Evolutionary conservation across 2,797 vertebrate species (phyloP).

Genomic region (Phaenicophaeus curvirostris): DNA sequence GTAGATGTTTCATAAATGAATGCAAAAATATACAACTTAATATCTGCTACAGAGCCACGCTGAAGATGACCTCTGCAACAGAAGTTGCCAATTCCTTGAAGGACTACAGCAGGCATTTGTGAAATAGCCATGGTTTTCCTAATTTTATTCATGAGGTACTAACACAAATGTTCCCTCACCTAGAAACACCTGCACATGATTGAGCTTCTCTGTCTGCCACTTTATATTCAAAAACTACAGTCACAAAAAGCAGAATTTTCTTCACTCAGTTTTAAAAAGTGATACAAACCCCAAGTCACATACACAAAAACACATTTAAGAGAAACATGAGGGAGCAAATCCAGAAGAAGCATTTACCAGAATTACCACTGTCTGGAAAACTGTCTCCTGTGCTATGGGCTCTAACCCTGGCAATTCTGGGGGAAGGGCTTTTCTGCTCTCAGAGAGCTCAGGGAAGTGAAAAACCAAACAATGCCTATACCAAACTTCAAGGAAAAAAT

Average conservation of each 20-base stretch:
- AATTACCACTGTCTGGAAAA: not conserved
- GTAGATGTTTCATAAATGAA: not conserved
- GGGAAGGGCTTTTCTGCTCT: not conserved
- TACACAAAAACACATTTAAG: not conserved
- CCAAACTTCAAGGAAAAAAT: not conserved
- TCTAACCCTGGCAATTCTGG: not conserved
- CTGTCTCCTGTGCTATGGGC: not conserved
- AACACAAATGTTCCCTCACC: not conserved
- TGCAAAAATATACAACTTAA: not conserved
- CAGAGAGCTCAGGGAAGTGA: not conserved
- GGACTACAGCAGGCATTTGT: not conserved
- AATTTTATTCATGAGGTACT: not conserved
- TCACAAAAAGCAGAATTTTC: rapidly evolving
- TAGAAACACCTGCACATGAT: not conserved
- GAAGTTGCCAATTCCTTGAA: not conserved
- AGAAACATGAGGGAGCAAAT: not conserved
- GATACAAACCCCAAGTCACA: not conserved
- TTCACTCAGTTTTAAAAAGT: not conserved
- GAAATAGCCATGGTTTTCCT: not conserved
- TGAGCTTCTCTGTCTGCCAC: not conserved
- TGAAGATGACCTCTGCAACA: not conserved
- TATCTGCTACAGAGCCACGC: not conserved
- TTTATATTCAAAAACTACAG: not conserved
- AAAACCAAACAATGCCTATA: not conserved
- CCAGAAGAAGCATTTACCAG: not conserved